Conservation (phyloP, 1,140 invertebrate genomes). For the Caenorhabditis brenneri region DNA sequence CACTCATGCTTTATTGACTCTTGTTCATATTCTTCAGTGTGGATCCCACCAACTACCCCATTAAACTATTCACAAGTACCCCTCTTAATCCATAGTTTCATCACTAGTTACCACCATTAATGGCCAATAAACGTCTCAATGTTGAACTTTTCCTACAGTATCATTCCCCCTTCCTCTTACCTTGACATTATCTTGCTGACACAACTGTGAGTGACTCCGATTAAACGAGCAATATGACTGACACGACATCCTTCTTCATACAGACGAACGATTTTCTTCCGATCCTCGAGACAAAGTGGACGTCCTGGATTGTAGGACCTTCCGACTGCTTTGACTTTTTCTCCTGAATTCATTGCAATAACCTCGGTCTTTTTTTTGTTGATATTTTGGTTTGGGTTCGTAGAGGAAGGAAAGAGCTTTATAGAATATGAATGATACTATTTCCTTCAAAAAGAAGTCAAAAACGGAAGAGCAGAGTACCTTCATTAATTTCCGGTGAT, state of each 20-base stretch:
- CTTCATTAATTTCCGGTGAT: conserved; percentile 38
- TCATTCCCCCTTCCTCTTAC: neutral
- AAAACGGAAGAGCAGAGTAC: neutral
- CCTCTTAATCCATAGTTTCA: neutral
- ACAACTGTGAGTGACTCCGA: conserved; percentile 56
- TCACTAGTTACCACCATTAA: neutral
- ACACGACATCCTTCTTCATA: conserved; percentile 57
- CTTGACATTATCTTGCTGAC: conserved; percentile 57
- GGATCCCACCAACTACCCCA: neutral
- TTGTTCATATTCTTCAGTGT: neutral
- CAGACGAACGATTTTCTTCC: conserved; percentile 46
- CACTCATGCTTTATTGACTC: no score
- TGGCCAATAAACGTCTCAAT: neutral
- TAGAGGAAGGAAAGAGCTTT: no score
- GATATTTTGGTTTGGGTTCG: neutral
- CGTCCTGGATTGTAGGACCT: conserved; percentile 42
- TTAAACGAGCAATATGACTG: conserved; percentile 53
- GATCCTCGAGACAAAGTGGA: conserved; percentile 53
- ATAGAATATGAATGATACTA: neutral
- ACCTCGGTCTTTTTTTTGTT: no score
- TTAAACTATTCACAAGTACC: neutral
- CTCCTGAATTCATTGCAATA: neutral
- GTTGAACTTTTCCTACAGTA: neutral
- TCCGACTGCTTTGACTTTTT: neutral
- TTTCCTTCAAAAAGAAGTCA: neutral